Conservation (phyloP, 2,888 invertebrate genomes). For the Drosophila quinaria region DNA sequence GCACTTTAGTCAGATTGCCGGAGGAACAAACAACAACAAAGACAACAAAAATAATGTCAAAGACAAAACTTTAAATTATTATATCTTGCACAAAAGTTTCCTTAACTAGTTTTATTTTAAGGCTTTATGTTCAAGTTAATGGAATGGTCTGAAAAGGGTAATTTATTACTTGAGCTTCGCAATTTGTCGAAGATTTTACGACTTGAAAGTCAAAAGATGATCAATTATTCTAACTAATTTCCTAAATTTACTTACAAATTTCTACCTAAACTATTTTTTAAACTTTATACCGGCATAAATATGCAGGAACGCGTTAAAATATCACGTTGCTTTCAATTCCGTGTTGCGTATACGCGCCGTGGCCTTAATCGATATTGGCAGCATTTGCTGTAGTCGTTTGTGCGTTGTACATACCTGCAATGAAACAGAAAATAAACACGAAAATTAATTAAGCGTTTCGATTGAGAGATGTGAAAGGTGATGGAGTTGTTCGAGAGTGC, state of each 20-base stretch:
- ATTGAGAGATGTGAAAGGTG: neutral
- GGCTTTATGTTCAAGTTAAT: constrained; percentile 9
- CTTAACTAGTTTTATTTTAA: neutral
- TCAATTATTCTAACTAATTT: neutral
- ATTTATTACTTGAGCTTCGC: constrained; percentile 19
- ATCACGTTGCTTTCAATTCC: constrained; percentile 3
- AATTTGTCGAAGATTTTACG: constrained; percentile 11
- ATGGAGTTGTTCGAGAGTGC: constrained; percentile 23
- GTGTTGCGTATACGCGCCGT: constrained; percentile 51
- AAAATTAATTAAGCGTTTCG: constrained; percentile 57
- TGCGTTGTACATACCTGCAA: constrained; percentile 72
- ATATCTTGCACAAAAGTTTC: constrained; percentile 35
- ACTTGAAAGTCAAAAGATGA: neutral
- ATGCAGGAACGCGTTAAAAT: neutral
- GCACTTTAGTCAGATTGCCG: constrained; percentile 38
- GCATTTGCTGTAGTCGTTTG: constrained; percentile 32
- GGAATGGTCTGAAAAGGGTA: constrained; percentile 24
- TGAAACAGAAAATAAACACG: constrained; percentile 53
- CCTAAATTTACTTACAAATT: no score
- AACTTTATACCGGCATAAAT: neutral
- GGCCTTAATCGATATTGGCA: constrained; percentile 73
- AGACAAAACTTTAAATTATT: constrained; percentile 27
- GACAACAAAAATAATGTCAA: constrained; percentile 11
- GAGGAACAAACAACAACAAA: constrained; percentile 17
- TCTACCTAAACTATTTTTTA: no score